These are phyloP conservation scores for Agelastica alni DNA, from an alignment of 2,888 invertebrate species.

Conservation along the genomic window DNA sequence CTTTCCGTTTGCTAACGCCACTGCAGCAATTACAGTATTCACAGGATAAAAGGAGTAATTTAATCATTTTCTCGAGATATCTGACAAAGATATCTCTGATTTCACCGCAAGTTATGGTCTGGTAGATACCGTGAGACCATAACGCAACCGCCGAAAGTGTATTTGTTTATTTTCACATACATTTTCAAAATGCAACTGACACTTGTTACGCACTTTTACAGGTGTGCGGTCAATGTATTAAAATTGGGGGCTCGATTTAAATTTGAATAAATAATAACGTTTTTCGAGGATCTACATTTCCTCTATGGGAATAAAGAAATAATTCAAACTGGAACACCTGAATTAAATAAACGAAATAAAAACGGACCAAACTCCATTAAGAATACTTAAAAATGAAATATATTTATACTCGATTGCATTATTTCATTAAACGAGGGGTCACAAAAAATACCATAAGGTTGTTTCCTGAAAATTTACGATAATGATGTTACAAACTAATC, in stretches of 20 bases:
- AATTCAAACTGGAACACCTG: too few species aligned
- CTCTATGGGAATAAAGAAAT: too few species aligned
- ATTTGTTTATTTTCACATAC: constrained; percentile 6
- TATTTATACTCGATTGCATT: too few species aligned
- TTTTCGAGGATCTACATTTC: too few species aligned
- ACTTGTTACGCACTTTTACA: constrained; percentile 18
- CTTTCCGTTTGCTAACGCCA: too few species aligned
- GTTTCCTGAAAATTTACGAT: too few species aligned
- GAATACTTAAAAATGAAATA: too few species aligned
- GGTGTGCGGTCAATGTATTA: constrained; percentile 19
- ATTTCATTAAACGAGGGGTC: too few species aligned
- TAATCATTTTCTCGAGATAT: constrained; percentile 30
- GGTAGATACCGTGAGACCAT: constrained; percentile 35
- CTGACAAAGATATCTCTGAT: constrained; percentile 31
- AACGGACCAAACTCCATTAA: too few species aligned
- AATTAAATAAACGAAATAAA: too few species aligned
- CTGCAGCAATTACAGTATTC: constrained; percentile 19
- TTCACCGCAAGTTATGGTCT: constrained; percentile 37
- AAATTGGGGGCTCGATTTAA: constrained; percentile 15
- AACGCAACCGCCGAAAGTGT: constrained; percentile 3
- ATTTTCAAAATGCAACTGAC: constrained; percentile 10
- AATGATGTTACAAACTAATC: too few species aligned
- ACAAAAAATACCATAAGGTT: too few species aligned
- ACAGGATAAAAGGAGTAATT: constrained; percentile 29
- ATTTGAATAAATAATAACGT: constrained; percentile 10